phyloP scores from a whole-genome alignment of 30 jellyfish, hydroid and myxozoan genomes.

The Aurelia coerulea region DNA sequence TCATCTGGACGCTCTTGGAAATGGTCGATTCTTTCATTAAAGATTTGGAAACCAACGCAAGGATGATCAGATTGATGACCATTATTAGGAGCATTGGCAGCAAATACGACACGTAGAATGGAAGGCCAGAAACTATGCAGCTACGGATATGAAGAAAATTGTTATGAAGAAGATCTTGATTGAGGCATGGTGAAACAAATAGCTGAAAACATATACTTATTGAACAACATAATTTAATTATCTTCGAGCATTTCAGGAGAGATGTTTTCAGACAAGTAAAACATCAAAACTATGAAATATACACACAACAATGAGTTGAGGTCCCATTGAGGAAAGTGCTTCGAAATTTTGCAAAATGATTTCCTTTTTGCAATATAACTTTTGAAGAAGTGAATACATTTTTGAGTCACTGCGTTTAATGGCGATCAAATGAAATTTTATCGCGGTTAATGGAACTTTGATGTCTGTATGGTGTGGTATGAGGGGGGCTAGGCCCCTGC shows the following conservation, averaged over 20 bases:
- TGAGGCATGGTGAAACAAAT: not conserved
- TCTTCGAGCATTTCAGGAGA: not conserved
- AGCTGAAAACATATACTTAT: not conserved
- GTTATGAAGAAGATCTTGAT: not conserved
- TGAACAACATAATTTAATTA: not conserved
- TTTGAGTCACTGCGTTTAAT: too few relatives aligned
- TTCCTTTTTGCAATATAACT: too few relatives aligned
- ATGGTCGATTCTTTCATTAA: constrained; percentile 5
- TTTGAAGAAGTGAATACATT: too few relatives aligned
- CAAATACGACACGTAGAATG: constrained; percentile 36
- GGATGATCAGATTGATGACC: constrained; percentile 18
- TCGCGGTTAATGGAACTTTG: too few relatives aligned
- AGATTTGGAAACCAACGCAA: constrained; percentile 6
- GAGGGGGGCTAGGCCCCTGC: too few relatives aligned
- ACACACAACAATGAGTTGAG: too few relatives aligned
- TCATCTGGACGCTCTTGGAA: not conserved
- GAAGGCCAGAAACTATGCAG: constrained; percentile 26
- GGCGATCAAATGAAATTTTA: too few relatives aligned
- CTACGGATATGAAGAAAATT: not conserved
- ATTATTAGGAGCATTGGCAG: constrained; percentile 18
- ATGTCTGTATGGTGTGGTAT: too few relatives aligned
- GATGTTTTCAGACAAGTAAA: not conserved
- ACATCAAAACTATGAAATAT: too few relatives aligned
- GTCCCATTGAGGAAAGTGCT: too few relatives aligned
- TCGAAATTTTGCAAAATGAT: too few relatives aligned